phyloP scores from a whole-genome alignment of 1,140 invertebrate species.

The Trachymyrmex septentrionalis region DNA sequence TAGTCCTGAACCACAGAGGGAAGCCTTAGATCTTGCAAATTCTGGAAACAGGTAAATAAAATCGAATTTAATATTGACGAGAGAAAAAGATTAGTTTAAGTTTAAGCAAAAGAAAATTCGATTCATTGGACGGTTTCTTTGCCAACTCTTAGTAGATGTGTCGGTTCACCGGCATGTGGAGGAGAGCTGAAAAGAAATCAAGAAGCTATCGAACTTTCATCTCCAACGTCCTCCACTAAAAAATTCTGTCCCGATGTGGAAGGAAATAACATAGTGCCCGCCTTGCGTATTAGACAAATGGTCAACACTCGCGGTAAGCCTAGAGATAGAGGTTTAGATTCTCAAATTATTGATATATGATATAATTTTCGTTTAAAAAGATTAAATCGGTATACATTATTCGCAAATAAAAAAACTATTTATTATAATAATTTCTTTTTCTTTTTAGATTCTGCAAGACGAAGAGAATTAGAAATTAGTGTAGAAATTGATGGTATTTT shows the following conservation, averaged over 20 bases:
- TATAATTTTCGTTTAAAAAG: not conserved
- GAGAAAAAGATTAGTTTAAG: not conserved
- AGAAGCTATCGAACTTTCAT: not conserved
- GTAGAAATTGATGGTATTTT: constrained; percentile 98
- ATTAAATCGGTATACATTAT: not conserved
- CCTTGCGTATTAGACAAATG: not conserved
- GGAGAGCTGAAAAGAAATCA: not conserved
- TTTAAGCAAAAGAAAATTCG: not conserved
- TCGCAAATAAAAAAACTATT: not conserved
- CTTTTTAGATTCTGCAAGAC: constrained; percentile 81
- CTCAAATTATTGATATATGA: not conserved
- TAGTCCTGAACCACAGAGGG: constrained; percentile 87
- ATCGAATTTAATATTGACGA: not conserved
- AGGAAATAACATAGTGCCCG: not conserved
- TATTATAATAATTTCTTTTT: constrained; percentile 1
- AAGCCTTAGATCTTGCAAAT: constrained; percentile 87
- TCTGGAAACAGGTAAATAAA: constrained; percentile 83
- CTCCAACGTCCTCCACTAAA: not conserved
- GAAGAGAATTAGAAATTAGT: constrained; percentile 96
- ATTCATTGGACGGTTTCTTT: not conserved
- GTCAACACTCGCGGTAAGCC: not conserved
- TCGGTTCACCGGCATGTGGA: not conserved
- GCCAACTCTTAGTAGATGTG: not conserved
- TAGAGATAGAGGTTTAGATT: not conserved
- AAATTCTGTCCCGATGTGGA: not conserved